Evolutionary conservation across 2,797 vertebrate genomes (phyloP).

Genomic region (Zalophus californianus): DNA sequence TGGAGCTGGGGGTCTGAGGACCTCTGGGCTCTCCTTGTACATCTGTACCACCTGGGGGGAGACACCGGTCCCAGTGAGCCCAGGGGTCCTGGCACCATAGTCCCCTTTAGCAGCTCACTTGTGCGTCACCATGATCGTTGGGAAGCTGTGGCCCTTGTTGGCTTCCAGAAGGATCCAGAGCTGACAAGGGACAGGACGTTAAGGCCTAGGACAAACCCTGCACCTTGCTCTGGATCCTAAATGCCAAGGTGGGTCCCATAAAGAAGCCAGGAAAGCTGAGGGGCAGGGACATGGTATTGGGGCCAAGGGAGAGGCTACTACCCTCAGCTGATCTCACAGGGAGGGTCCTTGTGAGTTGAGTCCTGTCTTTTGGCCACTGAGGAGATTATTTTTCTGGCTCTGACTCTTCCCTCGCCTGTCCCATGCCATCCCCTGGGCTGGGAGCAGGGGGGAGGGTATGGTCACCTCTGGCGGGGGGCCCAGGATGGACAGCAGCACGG

Average conservation of each 20-base stretch:
- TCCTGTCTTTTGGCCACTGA: background rate
- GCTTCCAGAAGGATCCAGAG: slow-evolving; percentile 92
- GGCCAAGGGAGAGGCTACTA: slow-evolving; percentile 86
- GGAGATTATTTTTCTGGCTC: background rate
- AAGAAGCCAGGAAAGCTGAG: slow-evolving; percentile 91
- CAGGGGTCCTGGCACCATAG: background rate
- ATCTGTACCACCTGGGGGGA: slow-evolving; percentile 93
- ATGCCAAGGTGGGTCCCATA: slow-evolving; percentile 83
- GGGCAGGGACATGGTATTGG: slow-evolving; percentile 88
- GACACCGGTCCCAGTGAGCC: background rate
- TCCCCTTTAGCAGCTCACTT: background rate
- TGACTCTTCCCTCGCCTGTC: background rate
- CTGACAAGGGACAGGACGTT: slow-evolving; percentile 87
- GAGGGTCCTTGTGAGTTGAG: background rate
- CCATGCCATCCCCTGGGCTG: background rate
- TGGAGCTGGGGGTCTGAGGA: slow-evolving; percentile 79
- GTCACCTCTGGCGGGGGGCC: slow-evolving; percentile 95
- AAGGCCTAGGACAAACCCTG: slow-evolving; percentile 88
- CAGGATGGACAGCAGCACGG: slow-evolving; percentile 95
- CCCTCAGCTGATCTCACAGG: slow-evolving; percentile 84
- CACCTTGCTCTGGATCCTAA: slow-evolving; percentile 85
- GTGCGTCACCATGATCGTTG: slow-evolving; percentile 89
- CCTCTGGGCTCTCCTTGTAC: slow-evolving; percentile 90
- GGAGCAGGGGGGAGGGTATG: background rate
- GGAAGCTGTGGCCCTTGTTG: slow-evolving; percentile 93